Conservation (phyloP, 2,888 invertebrate genomes). For the Mycalesis mineus region DNA sequence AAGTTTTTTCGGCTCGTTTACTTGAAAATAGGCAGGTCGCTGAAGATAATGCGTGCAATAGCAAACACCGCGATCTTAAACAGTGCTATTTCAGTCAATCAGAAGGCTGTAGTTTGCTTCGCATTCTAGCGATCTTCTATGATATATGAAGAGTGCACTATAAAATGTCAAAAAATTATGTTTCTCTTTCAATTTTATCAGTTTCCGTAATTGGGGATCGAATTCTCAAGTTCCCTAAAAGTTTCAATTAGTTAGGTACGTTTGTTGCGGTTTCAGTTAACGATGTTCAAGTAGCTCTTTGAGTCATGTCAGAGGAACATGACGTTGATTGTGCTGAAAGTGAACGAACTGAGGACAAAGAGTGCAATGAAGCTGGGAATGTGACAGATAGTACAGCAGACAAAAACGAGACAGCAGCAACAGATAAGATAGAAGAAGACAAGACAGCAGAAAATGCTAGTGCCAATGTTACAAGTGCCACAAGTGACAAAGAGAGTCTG, state of each 20-base stretch:
- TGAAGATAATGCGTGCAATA: too few relatives aligned
- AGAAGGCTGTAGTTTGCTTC: too few relatives aligned
- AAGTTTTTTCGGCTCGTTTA: neutral
- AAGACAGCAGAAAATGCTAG: slow-evolving; percentile 35
- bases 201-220: neutral
- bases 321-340: slow-evolving; percentile 48
- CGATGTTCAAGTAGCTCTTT: slow-evolving; percentile 38
- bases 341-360: slow-evolving; percentile 40
- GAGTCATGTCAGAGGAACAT: slow-evolving; percentile 70
- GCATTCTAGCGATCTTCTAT: too few relatives aligned
- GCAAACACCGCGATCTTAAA: too few relatives aligned
- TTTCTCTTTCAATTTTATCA: too few relatives aligned
- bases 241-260: neutral
- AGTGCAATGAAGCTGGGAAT: slow-evolving; percentile 30
- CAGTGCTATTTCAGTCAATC: too few relatives aligned
- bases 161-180: too few relatives aligned
- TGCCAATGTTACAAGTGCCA: slow-evolving; percentile 56
- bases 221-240: neutral
- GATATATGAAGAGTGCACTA: too few relatives aligned
- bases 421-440: neutral
- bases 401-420: slow-evolving; percentile 14
- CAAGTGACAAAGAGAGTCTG: slow-evolving; percentile 38
- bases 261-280: slow-evolving; percentile 20
- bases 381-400: slow-evolving; percentile 23
- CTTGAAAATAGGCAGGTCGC: too few relatives aligned